A percentile compares a stretch with the other conserved stretches of the same genome.
These are phyloP conservation scores for Luidia sarsii DNA, from an alignment of 53 echinoderm and acorn worm species.

Conservation along the genomic window DNA sequence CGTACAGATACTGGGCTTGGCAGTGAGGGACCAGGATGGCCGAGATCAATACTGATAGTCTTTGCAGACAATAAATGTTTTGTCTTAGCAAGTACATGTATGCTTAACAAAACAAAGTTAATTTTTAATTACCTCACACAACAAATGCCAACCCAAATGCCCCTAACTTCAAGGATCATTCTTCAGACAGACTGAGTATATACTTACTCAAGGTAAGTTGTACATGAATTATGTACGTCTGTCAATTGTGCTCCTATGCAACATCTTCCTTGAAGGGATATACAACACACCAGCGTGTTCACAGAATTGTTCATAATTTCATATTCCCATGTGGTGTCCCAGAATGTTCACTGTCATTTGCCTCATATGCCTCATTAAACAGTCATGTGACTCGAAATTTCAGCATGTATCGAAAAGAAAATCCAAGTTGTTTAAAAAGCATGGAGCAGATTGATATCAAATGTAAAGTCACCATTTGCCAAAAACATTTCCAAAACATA, in stretches of 20 bases:
- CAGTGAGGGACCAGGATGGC: no score
- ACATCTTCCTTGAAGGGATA: constrained; percentile 25
- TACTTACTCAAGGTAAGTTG: no score
- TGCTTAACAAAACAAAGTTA: no score
- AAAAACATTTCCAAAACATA: not conserved
- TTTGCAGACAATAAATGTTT: no score
- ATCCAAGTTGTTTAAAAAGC: no score
- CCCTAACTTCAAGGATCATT: no score
- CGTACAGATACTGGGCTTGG: no score
- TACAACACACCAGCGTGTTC: constrained; percentile 23
- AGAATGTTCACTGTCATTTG: constrained; percentile 32
- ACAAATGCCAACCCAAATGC: no score
- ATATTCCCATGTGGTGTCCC: constrained; percentile 56
- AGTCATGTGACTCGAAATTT: constrained; percentile 54
- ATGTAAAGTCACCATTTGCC: not conserved
- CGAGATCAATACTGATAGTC: no score
- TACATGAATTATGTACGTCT: not conserved
- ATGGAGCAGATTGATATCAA: not conserved
- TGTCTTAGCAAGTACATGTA: no score
- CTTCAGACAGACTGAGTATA: no score
- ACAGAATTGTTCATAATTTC: constrained; percentile 47
- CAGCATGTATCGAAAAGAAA: not conserved
- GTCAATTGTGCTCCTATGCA: not conserved
- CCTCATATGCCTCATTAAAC: constrained; percentile 36
- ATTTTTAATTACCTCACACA: no score